Base-by-base conservation (phyloP, 2,888 invertebrate species). In the Tortrix viridana region DNA sequence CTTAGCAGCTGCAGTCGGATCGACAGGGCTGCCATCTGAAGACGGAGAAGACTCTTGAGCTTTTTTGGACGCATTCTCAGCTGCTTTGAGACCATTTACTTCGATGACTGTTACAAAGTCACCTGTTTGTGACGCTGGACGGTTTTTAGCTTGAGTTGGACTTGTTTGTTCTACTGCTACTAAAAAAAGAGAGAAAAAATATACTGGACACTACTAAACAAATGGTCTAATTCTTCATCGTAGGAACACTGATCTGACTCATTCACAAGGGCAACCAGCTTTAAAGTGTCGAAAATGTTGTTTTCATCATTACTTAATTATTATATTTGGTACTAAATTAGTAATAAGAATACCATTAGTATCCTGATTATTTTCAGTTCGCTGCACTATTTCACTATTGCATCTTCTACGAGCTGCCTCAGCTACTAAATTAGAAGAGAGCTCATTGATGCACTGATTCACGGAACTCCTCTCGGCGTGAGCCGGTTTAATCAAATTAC, bases 91-190 rank as follows among this genome's bases (percentile, higher is more conserved):
- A 82, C 97, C 97, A 86, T 97, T 97, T 43, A 97, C 97, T 94
- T 97, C 96, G 75, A 97, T 97, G 70, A 97, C 97, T 66, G 97
- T 97, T 71, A 97, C 95, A 89, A 97, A 97, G 86, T 96, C 92
- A 81, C 86, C 92, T 69, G 85, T 81, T 88, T 92, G 92, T 79
- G 92, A 92, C 66, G 85, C 81, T 82, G 92, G 92, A 87, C 91
- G 92, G 89, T 85, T 89, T 84, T 89, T 89, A 73, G 79, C 75
- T 83, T 82, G 83, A 65, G 76, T 85, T 81, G 86, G 86, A 86
- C 88, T 87, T 79, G 81, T 77, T 82, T 84, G 76, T 74, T 89
- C 90, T 84, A 81, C 74, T 73, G 79, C 85, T 87, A 81, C 78
- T 84, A 80, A 74, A 77, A 68, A 38, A 61, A 18, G 19, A 18